phyloP scores from a whole-genome alignment of 2,888 invertebrate genomes.

The Orthosia incerta region DNA sequence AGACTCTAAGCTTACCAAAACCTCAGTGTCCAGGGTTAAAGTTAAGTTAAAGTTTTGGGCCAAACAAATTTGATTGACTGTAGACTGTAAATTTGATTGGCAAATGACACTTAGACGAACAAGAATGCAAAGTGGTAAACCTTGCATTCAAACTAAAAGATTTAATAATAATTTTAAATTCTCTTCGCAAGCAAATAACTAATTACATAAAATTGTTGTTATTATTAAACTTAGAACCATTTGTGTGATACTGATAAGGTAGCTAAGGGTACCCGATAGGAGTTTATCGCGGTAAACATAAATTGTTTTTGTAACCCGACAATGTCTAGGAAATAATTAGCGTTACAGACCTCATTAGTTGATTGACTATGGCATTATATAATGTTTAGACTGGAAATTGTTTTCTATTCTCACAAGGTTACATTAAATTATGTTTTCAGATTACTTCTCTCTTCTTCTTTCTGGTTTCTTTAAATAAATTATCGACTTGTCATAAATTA shows the following conservation, averaged over 20 bases:
- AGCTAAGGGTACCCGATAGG: constrained; percentile 50
- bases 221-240: constrained; percentile 69
- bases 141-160: background rate
- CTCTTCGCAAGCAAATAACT: constrained; percentile 35
- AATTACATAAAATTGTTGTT: constrained; percentile 47
- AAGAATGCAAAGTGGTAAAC: no score
- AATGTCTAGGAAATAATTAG: constrained; percentile 37
- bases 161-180: background rate
- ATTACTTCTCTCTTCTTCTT: no score
- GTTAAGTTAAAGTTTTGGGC: no score
- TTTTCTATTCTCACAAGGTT: no score
- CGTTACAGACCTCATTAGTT: constrained; percentile 22
- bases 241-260: constrained; percentile 53
- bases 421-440: no score
- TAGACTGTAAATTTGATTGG: no score
- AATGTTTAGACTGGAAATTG: constrained; percentile 16
- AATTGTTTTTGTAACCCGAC: constrained; percentile 62
- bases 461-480: no score
- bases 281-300: constrained; percentile 59
- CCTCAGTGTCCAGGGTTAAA: no score
- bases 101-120: no score
- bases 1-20: no score
- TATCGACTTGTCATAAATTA: no score
- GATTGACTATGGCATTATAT: background rate
- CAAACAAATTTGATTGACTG: no score